Evolutionary conservation across 1,140 invertebrate species (phyloP).

Genomic region (Thaumatotibia leucotreta): DNA sequence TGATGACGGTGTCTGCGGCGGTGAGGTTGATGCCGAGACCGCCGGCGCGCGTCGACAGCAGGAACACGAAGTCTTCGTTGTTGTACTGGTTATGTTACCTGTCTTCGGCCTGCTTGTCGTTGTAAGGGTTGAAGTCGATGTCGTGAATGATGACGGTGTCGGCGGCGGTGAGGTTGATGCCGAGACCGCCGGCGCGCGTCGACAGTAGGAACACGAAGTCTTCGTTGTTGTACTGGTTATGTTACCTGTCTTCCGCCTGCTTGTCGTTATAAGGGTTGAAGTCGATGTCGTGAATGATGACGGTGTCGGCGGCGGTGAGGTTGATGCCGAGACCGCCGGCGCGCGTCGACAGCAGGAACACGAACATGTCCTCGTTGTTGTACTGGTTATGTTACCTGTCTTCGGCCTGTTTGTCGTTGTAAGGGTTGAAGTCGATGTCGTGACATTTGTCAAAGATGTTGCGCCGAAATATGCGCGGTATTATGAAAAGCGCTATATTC

Average conservation of each 20-base stretch:
- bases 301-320: slow-evolving; percentile 94
- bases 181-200: slow-evolving; percentile 90
- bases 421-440: slow-evolving; percentile 98
- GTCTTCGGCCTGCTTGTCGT: slow-evolving; percentile 98
- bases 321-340: slow-evolving; percentile 95
- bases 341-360: slow-evolving; percentile 89
- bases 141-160: slow-evolving; percentile 98
- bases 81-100: slow-evolving; percentile 48
- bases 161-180: slow-evolving; percentile 94
- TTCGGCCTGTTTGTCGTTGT: slow-evolving; percentile 98
- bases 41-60: slow-evolving; percentile 90
- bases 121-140: slow-evolving; percentile 98
- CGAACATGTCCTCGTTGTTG: slow-evolving; percentile 83
- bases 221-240: slow-evolving; percentile 68
- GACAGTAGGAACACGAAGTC: slow-evolving; percentile 89
- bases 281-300: slow-evolving; percentile 97
- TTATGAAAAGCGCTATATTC: no score
- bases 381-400: slow-evolving; percentile 78
- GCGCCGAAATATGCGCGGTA: no score
- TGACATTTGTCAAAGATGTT: no score
- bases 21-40: slow-evolving; percentile 95
- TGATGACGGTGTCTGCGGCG: slow-evolving; percentile 93
- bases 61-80: slow-evolving; percentile 84
- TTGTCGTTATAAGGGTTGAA: slow-evolving; percentile 99
- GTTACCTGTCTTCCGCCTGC: slow-evolving; percentile 92